phyloP scores from a whole-genome alignment of 1,140 invertebrate species.

The Prorops nasuta region DNA sequence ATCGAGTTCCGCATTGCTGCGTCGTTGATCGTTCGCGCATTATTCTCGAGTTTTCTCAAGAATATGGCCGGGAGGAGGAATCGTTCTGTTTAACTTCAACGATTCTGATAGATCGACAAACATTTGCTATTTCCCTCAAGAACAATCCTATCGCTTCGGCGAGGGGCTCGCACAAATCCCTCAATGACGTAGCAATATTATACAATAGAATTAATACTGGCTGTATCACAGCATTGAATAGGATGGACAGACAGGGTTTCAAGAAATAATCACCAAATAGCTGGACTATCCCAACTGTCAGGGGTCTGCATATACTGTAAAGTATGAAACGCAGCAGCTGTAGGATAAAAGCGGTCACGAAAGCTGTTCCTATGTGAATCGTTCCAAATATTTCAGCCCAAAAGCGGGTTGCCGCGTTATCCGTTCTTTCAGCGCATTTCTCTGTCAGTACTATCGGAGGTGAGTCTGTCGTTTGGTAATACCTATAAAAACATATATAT shows the following conservation, averaged over 20 bases:
- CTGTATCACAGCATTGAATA: constrained; percentile 66
- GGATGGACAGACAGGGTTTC: constrained; percentile 64
- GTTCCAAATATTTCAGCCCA: constrained; percentile 69
- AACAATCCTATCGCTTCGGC: constrained; percentile 58
- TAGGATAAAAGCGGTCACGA: constrained; percentile 63
- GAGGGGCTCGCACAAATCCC: constrained; percentile 64
- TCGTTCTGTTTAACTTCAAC: constrained; percentile 45
- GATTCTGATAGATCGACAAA: constrained; percentile 55
- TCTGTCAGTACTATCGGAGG: constrained; percentile 60
- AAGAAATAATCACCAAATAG: constrained; percentile 66
- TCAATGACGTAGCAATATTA: constrained; percentile 61
- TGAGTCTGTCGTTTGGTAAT: constrained; percentile 62
- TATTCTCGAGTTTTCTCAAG: background rate
- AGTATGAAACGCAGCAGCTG: constrained; percentile 61
- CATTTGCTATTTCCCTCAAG: constrained; percentile 49
- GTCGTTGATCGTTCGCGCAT: background rate
- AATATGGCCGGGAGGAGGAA: constrained; percentile 5
- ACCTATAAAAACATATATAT: constrained; percentile 40
- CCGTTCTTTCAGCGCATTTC: constrained; percentile 60
- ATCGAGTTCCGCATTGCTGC: no score
- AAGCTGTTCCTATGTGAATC: constrained; percentile 61
- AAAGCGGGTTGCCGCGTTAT: constrained; percentile 60
- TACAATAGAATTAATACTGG: constrained; percentile 64
- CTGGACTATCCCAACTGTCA: constrained; percentile 63
- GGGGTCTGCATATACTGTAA: constrained; percentile 59